Conservation (phyloP, 2,888 invertebrate genomes). For the Agrochola litura region DNA sequence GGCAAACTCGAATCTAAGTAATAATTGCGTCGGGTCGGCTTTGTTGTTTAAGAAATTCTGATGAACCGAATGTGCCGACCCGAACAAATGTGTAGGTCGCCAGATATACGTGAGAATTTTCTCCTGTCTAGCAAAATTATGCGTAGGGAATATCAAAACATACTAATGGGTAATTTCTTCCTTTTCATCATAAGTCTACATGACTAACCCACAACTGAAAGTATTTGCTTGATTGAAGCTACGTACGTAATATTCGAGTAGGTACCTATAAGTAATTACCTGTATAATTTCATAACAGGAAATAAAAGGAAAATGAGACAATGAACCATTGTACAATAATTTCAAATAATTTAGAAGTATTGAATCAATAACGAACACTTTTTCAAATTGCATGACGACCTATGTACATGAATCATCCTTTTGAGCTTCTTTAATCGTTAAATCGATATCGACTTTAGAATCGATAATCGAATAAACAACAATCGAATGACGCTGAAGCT, state of each 20-base stretch:
- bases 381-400: too few species aligned
- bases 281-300: neutral
- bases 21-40: neutral
- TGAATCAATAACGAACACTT: neutral
- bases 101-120: too few species aligned
- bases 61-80: neutral
- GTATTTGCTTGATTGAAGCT: conserved; percentile 8
- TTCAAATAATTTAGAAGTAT: neutral
- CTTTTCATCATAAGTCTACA: neutral
- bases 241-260: neutral
- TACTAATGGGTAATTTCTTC: neutral
- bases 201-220: neutral
- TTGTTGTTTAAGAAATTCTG: neutral
- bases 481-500: neutral
- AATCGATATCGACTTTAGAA: neutral
- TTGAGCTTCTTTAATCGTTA: neutral
- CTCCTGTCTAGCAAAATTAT: neutral
- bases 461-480: neutral
- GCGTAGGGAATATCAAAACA: neutral
- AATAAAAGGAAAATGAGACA: conserved; percentile 1
- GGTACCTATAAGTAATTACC: neutral
- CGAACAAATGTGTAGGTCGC: neutral
- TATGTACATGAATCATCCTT: neutral
- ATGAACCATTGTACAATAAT: neutral
- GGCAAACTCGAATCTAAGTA: neutral